These are phyloP conservation scores for Choloepus didactylus DNA, from an alignment of 2,797 vertebrate genomes.

Conservation along the genomic window DNA sequence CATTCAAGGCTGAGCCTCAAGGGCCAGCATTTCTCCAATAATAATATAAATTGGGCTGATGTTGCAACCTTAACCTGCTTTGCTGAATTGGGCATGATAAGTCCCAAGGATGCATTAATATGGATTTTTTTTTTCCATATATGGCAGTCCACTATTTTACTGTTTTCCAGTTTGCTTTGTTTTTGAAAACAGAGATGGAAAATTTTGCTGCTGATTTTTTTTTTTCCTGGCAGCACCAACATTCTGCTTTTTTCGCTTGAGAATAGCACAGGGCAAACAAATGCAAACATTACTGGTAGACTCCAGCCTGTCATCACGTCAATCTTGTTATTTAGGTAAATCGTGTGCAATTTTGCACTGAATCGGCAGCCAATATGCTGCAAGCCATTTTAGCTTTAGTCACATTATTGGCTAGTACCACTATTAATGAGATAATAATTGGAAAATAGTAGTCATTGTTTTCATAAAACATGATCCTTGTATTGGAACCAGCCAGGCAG, in stretches of 20 bases:
- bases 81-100: constrained; percentile 41
- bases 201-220: constrained; percentile 63
- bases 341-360: constrained; percentile 90
- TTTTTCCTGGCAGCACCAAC: constrained; percentile 45
- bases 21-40: constrained; percentile 64
- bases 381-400: constrained; percentile 90
- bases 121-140: constrained; percentile 63
- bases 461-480: constrained; percentile 90
- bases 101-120: constrained; percentile 2
- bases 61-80: constrained; percentile 23
- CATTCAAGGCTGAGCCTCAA: constrained; percentile 53
- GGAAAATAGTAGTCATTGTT: constrained; percentile 92
- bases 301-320: constrained; percentile 91
- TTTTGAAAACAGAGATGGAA: constrained; percentile 67
- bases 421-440: constrained; percentile 96
- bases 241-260: constrained; percentile 61
- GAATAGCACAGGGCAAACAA: constrained; percentile 87
- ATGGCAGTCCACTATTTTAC: neutral
- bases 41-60: constrained; percentile 63
- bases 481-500: constrained; percentile 80
- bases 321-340: constrained; percentile 91
- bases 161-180: constrained; percentile 61
- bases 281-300: constrained; percentile 89
- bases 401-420: constrained; percentile 89
- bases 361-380: constrained; percentile 92